These are phyloP conservation scores for Polymixis flavicincta DNA, from an alignment of 2,888 invertebrate genomes.

Conservation along the genomic window DNA sequence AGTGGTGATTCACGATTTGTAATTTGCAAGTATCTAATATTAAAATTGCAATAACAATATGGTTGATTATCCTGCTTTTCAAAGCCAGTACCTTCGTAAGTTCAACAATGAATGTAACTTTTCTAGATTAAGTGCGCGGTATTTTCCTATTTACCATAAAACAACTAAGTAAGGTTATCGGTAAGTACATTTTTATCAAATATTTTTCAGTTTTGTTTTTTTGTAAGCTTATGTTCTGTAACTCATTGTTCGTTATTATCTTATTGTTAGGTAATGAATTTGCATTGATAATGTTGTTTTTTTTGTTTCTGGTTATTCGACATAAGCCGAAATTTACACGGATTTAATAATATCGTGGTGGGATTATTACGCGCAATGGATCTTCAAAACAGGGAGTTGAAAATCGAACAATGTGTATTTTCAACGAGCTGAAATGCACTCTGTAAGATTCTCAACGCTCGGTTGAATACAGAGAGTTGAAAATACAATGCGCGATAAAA, in stretches of 20 bases:
- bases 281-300: conserved; percentile 32
- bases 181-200: conserved; percentile 61
- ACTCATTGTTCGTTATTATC: conserved; percentile 30
- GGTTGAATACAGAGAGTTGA: too few species aligned
- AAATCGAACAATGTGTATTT: too few species aligned
- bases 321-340: background rate
- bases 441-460: too few species aligned
- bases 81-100: background rate
- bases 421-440: too few species aligned
- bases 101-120: conserved; percentile 2
- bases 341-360: too few species aligned
- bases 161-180: conserved; percentile 72
- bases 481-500: too few species aligned
- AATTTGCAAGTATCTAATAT: background rate
- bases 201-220: conserved; percentile 68
- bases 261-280: conserved; percentile 67
- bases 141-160: conserved; percentile 68
- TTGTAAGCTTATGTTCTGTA: conserved; percentile 8
- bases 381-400: too few species aligned
- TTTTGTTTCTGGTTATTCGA: conserved; percentile 26
- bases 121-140: conserved; percentile 1
- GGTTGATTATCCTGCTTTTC: conserved; percentile 13
- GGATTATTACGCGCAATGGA: too few species aligned
- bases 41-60: background rate
- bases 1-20: background rate